These are phyloP conservation scores for Catajapyx aquilonaris DNA, from an alignment of 1,140 invertebrate genomes.

Conservation along the genomic window DNA sequence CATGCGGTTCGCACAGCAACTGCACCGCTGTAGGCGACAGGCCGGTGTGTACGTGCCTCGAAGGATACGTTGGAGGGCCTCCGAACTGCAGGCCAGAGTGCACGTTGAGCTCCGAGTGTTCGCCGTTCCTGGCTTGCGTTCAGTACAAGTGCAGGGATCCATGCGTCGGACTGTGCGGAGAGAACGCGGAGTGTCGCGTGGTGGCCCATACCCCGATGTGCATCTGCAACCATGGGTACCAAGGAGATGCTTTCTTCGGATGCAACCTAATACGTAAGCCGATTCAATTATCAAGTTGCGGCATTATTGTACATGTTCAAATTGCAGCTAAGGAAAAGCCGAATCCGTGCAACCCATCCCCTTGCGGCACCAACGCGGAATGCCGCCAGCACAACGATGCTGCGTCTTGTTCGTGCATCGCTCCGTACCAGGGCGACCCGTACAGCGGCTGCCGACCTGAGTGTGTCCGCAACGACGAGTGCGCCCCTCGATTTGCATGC, in stretches of 20 bases:
- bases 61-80: slow-evolving; percentile 31
- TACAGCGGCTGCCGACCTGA: slow-evolving; percentile 42
- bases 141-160: slow-evolving; percentile 22
- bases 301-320: background rate
- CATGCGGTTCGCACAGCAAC: background rate
- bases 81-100: slow-evolving; percentile 34
- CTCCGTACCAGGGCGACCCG: slow-evolving; percentile 39
- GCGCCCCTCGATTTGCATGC: slow-evolving; percentile 34
- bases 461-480: slow-evolving; percentile 40
- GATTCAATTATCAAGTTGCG: slow-evolving; percentile 6
- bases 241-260: slow-evolving; percentile 20
- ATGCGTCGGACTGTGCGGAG: slow-evolving; percentile 20
- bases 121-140: slow-evolving; percentile 26
- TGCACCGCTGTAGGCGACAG: no score
- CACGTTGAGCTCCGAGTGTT: slow-evolving; percentile 32
- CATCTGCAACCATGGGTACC: slow-evolving; percentile 19
- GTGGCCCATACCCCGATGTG: slow-evolving; percentile 26
- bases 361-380: slow-evolving; percentile 40
- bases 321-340: slow-evolving; percentile 2
- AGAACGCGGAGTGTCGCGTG: slow-evolving; percentile 22
- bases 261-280: slow-evolving; percentile 14
- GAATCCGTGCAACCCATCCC: slow-evolving; percentile 33
- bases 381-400: slow-evolving; percentile 33
- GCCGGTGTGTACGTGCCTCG: slow-evolving; percentile 26
- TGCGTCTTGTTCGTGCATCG: slow-evolving; percentile 36